A percentile compares a stretch with the other conserved stretches of the same genome.
Conservation (phyloP, 2,888 invertebrate species). For the Priocnemis perturbator region DNA sequence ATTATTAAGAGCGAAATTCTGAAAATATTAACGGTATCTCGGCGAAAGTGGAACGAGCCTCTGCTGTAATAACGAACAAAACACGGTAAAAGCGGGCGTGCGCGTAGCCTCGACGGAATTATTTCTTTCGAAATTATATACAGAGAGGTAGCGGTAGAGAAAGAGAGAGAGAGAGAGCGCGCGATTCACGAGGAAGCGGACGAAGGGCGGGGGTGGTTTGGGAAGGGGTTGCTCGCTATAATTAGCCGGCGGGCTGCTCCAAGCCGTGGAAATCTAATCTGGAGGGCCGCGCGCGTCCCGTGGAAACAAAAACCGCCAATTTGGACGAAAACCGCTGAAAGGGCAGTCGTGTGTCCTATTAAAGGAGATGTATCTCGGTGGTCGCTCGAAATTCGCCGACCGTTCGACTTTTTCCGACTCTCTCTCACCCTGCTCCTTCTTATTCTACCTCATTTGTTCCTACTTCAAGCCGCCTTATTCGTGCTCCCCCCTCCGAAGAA, state of each 20-base stretch:
- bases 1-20: no score
- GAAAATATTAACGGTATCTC: no score
- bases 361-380: slow-evolving; percentile 40
- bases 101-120: no score
- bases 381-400: slow-evolving; percentile 7
- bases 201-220: neutral
- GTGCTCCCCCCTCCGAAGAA: neutral
- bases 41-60: no score
- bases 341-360: slow-evolving; percentile 34
- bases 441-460: neutral
- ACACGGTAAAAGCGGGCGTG: no score
- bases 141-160: neutral
- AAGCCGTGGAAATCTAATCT: slow-evolving; percentile 49
- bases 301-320: slow-evolving; percentile 56
- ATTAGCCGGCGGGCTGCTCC: slow-evolving; percentile 5
- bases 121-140: no score
- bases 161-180: neutral
- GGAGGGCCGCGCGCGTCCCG: slow-evolving; percentile 21
- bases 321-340: slow-evolving; percentile 51
- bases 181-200: neutral
- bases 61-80: no score
- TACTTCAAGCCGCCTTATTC: neutral
- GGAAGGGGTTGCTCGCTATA: slow-evolving; percentile 1
- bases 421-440: neutral
- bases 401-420: neutral